These are phyloP conservation scores for Notarius quadriscutis DNA, from an alignment of 2,113 vertebrate genomes.

Conservation along the genomic window DNA sequence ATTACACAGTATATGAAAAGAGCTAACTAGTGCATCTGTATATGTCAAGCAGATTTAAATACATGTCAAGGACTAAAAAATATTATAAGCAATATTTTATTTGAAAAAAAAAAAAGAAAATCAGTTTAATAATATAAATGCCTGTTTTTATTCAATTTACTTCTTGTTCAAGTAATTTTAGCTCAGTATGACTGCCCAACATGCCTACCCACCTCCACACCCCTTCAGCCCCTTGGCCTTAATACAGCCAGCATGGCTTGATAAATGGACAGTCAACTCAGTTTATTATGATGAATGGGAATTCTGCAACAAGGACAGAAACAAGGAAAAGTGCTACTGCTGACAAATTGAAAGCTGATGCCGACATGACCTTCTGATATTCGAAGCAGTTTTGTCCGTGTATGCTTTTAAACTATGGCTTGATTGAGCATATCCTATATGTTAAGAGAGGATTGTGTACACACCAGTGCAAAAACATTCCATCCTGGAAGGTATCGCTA, in stretches of 20 bases:
- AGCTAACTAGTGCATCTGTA: background rate
- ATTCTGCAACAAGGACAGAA: conserved; percentile 65
- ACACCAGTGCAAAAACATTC: background rate
- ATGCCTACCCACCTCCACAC: conserved; percentile 24
- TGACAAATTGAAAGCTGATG: conserved; percentile 64
- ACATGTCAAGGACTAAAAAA: background rate
- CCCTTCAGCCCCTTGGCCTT: conserved; percentile 56
- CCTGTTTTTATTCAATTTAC: background rate
- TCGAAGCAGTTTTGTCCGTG: conserved; percentile 48
- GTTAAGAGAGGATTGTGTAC: background rate
- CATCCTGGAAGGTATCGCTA: background rate
- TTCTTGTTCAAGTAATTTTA: conserved; percentile 1
- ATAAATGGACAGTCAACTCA: conserved; percentile 74
- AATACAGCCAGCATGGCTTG: conserved; percentile 58
- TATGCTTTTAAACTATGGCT: conserved; percentile 49
- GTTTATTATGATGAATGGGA: conserved; percentile 78
- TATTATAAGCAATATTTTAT: conserved; percentile 2
- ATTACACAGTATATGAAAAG: conserved; percentile 13
- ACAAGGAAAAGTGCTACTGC: conserved; percentile 62
- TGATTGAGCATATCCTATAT: background rate
- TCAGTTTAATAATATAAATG: background rate
- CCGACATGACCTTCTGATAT: conserved; percentile 60
- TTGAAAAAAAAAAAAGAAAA: background rate
- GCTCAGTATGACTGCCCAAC: background rate
- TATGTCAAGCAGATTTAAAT: conserved; percentile 4